Evolutionary conservation across 92 coral and sea anemone species (phyloP).

Genomic region (Palythoa heliodiscus): DNA sequence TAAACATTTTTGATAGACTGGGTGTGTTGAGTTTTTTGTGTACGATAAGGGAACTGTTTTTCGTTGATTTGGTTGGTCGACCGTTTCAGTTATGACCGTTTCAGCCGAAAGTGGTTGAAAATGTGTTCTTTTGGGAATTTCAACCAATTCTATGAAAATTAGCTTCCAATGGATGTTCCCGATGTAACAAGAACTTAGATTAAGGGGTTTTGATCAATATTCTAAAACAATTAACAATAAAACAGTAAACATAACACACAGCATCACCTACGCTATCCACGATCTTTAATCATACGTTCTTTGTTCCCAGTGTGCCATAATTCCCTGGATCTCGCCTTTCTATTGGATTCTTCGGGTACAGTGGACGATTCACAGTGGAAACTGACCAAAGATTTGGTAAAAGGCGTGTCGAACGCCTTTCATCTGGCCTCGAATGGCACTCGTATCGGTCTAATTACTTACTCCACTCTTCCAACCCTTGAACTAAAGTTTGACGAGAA

Average conservation of each 20-base stretch:
- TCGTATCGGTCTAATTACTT: slow-evolving; percentile 78
- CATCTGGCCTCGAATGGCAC: slow-evolving; percentile 79
- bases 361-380: slow-evolving; percentile 96
- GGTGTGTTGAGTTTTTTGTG: too few species aligned
- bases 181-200: too few species aligned
- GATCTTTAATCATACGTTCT: not conserved
- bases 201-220: too few species aligned
- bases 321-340: slow-evolving; percentile 86
- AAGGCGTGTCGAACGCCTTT: slow-evolving; percentile 84
- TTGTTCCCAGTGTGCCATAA: slow-evolving; percentile 71
- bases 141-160: too few species aligned
- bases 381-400: slow-evolving; percentile 86
- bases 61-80: too few species aligned
- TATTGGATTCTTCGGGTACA: slow-evolving; percentile 91
- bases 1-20: too few species aligned
- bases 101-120: too few species aligned
- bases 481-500: slow-evolving; percentile 85
- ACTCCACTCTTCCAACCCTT: slow-evolving; percentile 86
- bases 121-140: too few species aligned
- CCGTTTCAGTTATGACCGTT: too few species aligned
- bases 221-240: not conserved
- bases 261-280: not conserved
- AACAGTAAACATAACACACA: not conserved
- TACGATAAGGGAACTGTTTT: too few species aligned
- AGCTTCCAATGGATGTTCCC: too few species aligned